Conservation (phyloP, 2,113 vertebrate genomes). For the Dolichallabes microphthalmus region DNA sequence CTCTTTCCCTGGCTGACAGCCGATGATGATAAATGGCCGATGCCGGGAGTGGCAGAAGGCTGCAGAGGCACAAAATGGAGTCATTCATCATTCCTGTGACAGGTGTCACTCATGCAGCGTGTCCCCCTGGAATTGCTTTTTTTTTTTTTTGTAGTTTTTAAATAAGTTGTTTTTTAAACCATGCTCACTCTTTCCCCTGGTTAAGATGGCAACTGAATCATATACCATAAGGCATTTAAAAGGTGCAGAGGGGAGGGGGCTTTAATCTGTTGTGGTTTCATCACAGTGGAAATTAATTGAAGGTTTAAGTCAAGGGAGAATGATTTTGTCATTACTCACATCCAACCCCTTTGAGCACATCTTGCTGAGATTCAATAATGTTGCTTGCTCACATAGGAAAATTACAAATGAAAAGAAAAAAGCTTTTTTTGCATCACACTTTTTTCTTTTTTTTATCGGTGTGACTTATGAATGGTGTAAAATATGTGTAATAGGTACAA, state of each 20-base stretch:
- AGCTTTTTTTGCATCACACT: not conserved
- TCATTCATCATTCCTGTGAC: slow-evolving; percentile 99
- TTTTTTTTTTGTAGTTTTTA: slow-evolving; percentile 86
- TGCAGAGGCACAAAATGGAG: slow-evolving; percentile 99
- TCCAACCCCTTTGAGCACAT: slow-evolving; percentile 77
- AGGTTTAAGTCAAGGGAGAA: slow-evolving; percentile 76
- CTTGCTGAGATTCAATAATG: slow-evolving; percentile 90
- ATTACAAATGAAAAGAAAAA: slow-evolving; percentile 56
- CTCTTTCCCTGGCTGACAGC: slow-evolving; percentile 96
- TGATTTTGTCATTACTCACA: slow-evolving; percentile 79
- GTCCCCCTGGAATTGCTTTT: slow-evolving; percentile 89
- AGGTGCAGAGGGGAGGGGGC: slow-evolving; percentile 5
- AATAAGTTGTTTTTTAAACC: slow-evolving; percentile 97
- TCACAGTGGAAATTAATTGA: slow-evolving; percentile 81
- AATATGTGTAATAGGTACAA: not conserved
- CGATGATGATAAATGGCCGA: slow-evolving; percentile 99
- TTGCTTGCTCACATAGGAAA: slow-evolving; percentile 75
- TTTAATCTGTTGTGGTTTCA: slow-evolving; percentile 45
- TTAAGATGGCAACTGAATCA: slow-evolving; percentile 89
- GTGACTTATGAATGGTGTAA: not conserved
- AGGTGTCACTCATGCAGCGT: slow-evolving; percentile 97
- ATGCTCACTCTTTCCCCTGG: slow-evolving; percentile 78
- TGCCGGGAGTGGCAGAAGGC: slow-evolving; percentile 97
- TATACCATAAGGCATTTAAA: slow-evolving; percentile 60
- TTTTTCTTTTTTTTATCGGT: not conserved